A percentile compares a stretch with the other conserved stretches of the same genome.
Conservation (phyloP, 2,888 invertebrate genomes). For the Cactoblastis cactorum region DNA sequence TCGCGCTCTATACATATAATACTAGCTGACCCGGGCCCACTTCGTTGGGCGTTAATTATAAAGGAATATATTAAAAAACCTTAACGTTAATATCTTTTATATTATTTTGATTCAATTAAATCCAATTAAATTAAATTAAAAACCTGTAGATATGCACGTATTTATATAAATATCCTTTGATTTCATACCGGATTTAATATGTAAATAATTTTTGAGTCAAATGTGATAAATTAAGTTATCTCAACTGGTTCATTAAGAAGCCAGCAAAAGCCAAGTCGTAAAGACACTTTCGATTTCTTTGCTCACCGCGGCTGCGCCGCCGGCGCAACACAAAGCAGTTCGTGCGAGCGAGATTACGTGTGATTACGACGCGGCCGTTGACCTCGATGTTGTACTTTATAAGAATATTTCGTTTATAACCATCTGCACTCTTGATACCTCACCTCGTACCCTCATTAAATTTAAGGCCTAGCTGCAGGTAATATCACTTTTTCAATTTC, state of each 20-base stretch:
- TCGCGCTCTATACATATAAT: too few species aligned
- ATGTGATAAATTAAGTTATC: not conserved
- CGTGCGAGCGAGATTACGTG: constrained; percentile 66
- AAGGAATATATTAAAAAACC: too few species aligned
- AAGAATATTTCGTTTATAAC: not conserved
- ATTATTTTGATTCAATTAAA: too few species aligned
- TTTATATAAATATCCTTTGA: not conserved
- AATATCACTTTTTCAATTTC: too few species aligned
- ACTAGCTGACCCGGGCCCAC: too few species aligned
- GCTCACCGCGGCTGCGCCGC: constrained; percentile 37
- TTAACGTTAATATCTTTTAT: too few species aligned
- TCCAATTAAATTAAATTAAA: too few species aligned
- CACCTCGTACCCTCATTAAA: not conserved
- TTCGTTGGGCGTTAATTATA: too few species aligned
- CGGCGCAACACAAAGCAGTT: constrained; percentile 28
- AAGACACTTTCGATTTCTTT: constrained; percentile 68
- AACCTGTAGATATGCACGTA: not conserved
- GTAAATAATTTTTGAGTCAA: too few species aligned
- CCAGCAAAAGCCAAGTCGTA: constrained; percentile 24
- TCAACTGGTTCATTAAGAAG: constrained; percentile 11
- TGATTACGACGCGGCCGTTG: constrained; percentile 56
- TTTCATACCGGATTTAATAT: too few species aligned
- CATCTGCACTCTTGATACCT: not conserved
- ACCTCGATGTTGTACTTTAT: constrained; percentile 30
- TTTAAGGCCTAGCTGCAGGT: not conserved